phyloP scores from a whole-genome alignment of 2,797 vertebrate species.

The Poliocrania exsul region DNA sequence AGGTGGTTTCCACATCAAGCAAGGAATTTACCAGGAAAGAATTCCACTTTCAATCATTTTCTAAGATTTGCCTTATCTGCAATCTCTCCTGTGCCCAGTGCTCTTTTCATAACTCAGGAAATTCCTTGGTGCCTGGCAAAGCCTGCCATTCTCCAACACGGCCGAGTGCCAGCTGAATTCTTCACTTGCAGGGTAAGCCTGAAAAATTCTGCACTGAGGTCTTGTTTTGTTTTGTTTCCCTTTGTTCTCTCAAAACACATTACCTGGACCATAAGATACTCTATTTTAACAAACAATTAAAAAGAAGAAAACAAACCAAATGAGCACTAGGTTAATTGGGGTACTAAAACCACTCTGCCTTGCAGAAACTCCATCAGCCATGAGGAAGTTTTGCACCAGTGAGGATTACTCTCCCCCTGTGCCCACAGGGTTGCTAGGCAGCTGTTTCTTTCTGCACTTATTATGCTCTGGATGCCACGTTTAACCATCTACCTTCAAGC shows the following conservation, averaged over 20 bases:
- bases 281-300: not conserved
- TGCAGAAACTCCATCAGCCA: not conserved
- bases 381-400: slow-evolving; percentile 10
- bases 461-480: slow-evolving; percentile 27
- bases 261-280: not conserved
- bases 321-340: not conserved
- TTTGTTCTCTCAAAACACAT: not conserved
- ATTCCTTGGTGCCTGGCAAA: slow-evolving; percentile 1
- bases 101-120: slow-evolving; percentile 50
- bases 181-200: not conserved
- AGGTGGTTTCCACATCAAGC: slow-evolving; percentile 8
- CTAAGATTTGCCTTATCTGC: slow-evolving; percentile 23
- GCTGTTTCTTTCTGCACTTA: slow-evolving; percentile 26
- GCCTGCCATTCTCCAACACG: not conserved
- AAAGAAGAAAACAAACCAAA: not conserved
- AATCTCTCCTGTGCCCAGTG: not conserved
- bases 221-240: not conserved
- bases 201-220: not conserved
- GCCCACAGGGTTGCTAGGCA: slow-evolving; percentile 50
- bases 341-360: not conserved
- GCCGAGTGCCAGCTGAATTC: not conserved
- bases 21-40: not conserved
- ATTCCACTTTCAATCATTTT: slow-evolving; percentile 22
- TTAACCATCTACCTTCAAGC: slow-evolving; percentile 1
- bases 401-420: slow-evolving; percentile 8